Percentiles rank a stretch among this genome's conserved stretches.
phyloP scores from a whole-genome alignment of 2,113 vertebrate genomes.

The Gadus macrocephalus region DNA sequence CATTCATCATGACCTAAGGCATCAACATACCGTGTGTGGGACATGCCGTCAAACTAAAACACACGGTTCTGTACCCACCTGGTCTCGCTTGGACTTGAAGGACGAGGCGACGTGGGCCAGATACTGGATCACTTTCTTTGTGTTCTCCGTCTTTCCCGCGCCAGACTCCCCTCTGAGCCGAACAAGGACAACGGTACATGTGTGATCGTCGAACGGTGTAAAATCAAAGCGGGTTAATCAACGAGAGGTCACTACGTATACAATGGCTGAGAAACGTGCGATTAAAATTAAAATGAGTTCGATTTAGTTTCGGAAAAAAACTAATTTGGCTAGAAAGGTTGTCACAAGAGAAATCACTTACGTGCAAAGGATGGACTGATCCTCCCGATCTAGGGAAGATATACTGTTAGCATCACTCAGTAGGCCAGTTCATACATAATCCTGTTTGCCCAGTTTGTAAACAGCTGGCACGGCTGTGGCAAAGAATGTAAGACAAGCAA shows the following conservation, averaged over 20 bases:
- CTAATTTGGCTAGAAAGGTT: background rate
- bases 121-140: slow-evolving; percentile 77
- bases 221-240: background rate
- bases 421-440: too few relatives aligned
- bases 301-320: too few relatives aligned
- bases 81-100: slow-evolving; percentile 71
- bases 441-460: too few relatives aligned
- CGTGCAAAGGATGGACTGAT: slow-evolving; percentile 78
- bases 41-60: too few relatives aligned
- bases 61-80: slow-evolving; percentile 48
- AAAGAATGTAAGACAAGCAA: background rate
- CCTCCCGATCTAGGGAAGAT: slow-evolving; percentile 67
- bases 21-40: too few relatives aligned
- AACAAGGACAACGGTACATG: too few relatives aligned
- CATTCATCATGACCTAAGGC: too few relatives aligned
- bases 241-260: background rate
- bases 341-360: slow-evolving; percentile 31
- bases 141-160: slow-evolving; percentile 74
- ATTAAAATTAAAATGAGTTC: too few relatives aligned
- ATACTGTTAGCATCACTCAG: background rate
- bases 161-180: slow-evolving; percentile 68
- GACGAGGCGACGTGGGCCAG: slow-evolving; percentile 70
- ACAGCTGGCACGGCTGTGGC: background rate
- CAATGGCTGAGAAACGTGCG: background rate
- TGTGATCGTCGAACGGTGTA: too few relatives aligned